Evolutionary conservation across 2,888 invertebrate genomes (phyloP), one percentile per base, ranked within the genome.

Genomic region (Tryphoninae sp.): DNA sequence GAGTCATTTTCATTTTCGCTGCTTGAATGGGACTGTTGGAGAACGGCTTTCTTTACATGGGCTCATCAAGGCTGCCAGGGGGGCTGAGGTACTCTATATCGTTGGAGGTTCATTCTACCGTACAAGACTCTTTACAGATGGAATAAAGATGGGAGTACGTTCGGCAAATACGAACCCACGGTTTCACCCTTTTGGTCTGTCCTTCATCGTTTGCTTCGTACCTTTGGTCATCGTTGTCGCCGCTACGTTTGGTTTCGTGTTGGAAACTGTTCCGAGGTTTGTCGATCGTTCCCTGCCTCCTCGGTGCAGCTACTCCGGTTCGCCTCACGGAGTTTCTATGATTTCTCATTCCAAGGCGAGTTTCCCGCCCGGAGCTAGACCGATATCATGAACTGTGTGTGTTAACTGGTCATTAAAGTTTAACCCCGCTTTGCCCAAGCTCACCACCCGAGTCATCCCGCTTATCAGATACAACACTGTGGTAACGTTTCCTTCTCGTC

Each of bases 371-470:
- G 65, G 82, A 84, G 85, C 85, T 82, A 84, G 84, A 86, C 86
- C 86, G 87, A 89, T 89, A 88, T 86, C 86, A 82, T 86, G 83
- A 73, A 84, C 82, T 69, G 76, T 81, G 86, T 86, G 86, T 85
- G 86, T 88, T 88, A 89, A 89, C 86, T 87, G 87, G 87, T 86
- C 86, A 89, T 90, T 88, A 88, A 90, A 90, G 86, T 89, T 89
- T 83, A 87, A 89, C 84, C 84, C 81, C 64, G 78, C 86, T 87
- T 87, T 87, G 86, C 86, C 83, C 83, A 73, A 73, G 75, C 84
- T 88, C 85, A 86, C 89, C 87, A 85, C 84, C 51, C 65, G 62
- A 78, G 78, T 83, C 84, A 68, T 77, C 67, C 33, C 69, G 74
- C 82, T 62, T 75, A 64, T 80, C 76, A 49, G 58, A 84, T 84